A percentile compares a stretch with the other conserved stretches of the same genome.
These are phyloP conservation scores for Drosophila lacicola DNA, from an alignment of 2,888 invertebrate genomes.

Conservation along the genomic window DNA sequence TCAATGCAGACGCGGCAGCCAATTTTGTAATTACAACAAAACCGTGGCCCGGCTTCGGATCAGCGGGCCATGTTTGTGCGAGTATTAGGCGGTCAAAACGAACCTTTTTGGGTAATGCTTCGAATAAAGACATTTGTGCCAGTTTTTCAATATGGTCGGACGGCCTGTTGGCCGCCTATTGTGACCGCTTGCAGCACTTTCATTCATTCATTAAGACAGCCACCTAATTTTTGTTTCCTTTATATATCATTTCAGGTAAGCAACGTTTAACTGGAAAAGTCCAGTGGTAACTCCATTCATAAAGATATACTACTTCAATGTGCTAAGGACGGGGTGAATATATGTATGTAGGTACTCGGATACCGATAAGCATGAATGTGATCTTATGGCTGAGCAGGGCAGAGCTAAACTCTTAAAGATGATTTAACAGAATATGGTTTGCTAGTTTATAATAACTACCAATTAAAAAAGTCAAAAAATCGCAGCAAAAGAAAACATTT, in stretches of 20 bases:
- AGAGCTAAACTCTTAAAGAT: too few species aligned
- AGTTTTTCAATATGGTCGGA: slow-evolving; percentile 54
- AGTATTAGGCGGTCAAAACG: slow-evolving; percentile 45
- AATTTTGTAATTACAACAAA: slow-evolving; percentile 76
- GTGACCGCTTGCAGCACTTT: slow-evolving; percentile 16
- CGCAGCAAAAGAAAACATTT: neutral
- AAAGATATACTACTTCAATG: slow-evolving; percentile 23
- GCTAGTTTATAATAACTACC: too few species aligned
- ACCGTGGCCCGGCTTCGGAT: slow-evolving; percentile 31
- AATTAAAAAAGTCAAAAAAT: too few species aligned
- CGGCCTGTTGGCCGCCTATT: slow-evolving; percentile 32
- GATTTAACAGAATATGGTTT: too few species aligned
- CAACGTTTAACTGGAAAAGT: slow-evolving; percentile 26
- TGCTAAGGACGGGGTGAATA: slow-evolving; percentile 7
- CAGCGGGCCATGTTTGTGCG: slow-evolving; percentile 37
- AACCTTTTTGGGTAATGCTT: slow-evolving; percentile 50
- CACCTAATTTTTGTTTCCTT: slow-evolving; percentile 54
- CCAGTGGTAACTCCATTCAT: slow-evolving; percentile 47
- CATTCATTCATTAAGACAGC: slow-evolving; percentile 28
- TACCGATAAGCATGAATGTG: neutral
- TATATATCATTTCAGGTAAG: slow-evolving; percentile 72
- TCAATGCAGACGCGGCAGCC: slow-evolving; percentile 59
- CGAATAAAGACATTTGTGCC: slow-evolving; percentile 75
- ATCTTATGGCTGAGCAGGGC: too few species aligned
- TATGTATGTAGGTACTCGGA: neutral